Evolutionary conservation across 2,888 invertebrate species (phyloP).

Genomic region (Agonopterix heracliana): DNA sequence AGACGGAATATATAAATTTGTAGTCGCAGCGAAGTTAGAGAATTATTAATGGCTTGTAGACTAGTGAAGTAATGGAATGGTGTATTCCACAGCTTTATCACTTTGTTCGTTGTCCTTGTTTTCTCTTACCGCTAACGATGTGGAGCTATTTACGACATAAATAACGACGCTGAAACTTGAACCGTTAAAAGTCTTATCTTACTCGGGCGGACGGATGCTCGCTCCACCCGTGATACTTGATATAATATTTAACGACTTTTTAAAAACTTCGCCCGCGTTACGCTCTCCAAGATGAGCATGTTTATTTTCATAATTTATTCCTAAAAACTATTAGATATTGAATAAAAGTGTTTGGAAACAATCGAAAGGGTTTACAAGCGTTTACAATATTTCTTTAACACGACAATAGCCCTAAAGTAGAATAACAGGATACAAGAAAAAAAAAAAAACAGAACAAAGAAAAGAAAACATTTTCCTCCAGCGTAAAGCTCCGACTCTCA

Average conservation of each 20-base stretch:
- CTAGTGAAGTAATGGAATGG: constrained; percentile 36
- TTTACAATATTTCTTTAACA: neutral
- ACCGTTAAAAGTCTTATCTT: constrained; percentile 47
- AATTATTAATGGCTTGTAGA: constrained; percentile 51
- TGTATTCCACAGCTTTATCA: constrained; percentile 46
- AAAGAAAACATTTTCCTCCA: constrained; percentile 5
- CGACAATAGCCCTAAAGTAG: neutral
- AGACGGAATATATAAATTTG: constrained; percentile 60
- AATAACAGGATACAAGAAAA: neutral
- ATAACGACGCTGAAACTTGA: constrained; percentile 45
- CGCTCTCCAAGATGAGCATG: too few relatives aligned
- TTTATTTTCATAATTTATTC: too few relatives aligned
- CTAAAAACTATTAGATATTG: too few relatives aligned
- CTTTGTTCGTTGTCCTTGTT: constrained; percentile 44
- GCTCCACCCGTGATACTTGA: constrained; percentile 21
- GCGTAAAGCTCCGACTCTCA: neutral
- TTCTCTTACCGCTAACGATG: constrained; percentile 42
- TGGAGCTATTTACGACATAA: constrained; percentile 46
- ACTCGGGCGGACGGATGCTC: constrained; percentile 30
- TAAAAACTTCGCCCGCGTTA: constrained; percentile 6
- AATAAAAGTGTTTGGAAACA: too few relatives aligned
- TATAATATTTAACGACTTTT: constrained; percentile 18
- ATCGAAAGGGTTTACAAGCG: constrained; percentile 2
- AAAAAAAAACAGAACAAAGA: neutral
- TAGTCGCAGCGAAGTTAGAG: constrained; percentile 52